phyloP scores from a whole-genome alignment of 2,888 invertebrate genomes.

The Cacoxenus indagator region DNA sequence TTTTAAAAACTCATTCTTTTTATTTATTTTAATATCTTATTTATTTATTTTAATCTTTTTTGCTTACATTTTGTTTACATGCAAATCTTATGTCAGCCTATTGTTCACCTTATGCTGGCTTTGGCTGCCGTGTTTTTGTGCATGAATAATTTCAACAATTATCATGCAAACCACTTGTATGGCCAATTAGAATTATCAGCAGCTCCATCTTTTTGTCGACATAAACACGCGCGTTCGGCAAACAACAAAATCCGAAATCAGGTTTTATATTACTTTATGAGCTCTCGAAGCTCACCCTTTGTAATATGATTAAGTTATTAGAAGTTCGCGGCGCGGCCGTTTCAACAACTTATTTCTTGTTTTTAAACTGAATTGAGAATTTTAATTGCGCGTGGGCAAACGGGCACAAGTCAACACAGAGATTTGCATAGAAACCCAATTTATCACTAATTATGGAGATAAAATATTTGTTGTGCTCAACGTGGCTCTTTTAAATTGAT shows the following conservation, averaged over 20 bases:
- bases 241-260: neutral
- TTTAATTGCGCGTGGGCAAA: neutral
- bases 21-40: neutral
- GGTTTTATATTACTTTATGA: neutral
- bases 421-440: constrained; percentile 3
- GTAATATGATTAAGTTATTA: constrained; percentile 14
- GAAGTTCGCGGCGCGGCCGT: neutral
- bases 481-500: neutral
- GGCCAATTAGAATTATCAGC: constrained; percentile 23
- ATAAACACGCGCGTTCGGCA: neutral
- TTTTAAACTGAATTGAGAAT: too few relatives aligned
- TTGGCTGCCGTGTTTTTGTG: neutral
- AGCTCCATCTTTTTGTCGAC: neutral
- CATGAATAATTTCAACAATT: constrained; percentile 17
- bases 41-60: neutral
- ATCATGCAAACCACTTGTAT: constrained; percentile 17
- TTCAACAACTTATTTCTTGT: too few relatives aligned
- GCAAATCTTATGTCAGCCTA: neutral
- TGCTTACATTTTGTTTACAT: neutral
- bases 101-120: neutral
- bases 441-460: constrained; percentile 11
- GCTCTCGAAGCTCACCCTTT: neutral
- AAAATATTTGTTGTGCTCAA: neutral
- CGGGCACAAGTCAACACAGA: neutral
- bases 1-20: neutral